Conservation (phyloP, 2,797 vertebrate genomes). For the Rachycentron canadum region DNA sequence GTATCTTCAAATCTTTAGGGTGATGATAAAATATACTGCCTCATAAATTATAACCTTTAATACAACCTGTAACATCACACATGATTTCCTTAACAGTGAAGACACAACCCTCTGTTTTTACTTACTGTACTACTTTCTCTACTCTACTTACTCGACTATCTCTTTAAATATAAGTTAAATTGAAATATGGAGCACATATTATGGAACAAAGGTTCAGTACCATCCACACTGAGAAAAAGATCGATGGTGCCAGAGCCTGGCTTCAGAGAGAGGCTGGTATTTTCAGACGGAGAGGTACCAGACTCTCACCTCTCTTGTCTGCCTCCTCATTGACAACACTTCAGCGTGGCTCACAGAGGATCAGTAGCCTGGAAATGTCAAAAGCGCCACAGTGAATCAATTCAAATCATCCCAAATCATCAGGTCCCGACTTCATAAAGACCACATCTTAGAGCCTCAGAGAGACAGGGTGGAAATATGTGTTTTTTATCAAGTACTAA, state of each 20-base stretch:
- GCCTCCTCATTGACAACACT: constrained; percentile 56
- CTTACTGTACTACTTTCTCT: background rate
- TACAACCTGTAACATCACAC: constrained; percentile 25
- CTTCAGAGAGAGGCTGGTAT: constrained; percentile 37
- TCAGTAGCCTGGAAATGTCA: constrained; percentile 73
- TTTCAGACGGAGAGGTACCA: constrained; percentile 33
- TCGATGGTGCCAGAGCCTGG: constrained; percentile 27
- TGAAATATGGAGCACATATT: constrained; percentile 23
- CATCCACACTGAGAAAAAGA: constrained; percentile 37
- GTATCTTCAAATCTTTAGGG: constrained; percentile 61
- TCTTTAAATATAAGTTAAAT: constrained; percentile 11
- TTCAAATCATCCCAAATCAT: constrained; percentile 66
- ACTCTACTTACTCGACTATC: background rate
- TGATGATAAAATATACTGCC: constrained; percentile 51
- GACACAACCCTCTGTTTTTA: background rate
- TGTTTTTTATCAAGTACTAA: background rate
- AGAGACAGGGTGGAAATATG: constrained; percentile 6
- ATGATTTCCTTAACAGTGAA: background rate
- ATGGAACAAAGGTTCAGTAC: background rate
- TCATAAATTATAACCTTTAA: constrained; percentile 44
- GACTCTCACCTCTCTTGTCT: constrained; percentile 39
- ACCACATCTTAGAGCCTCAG: constrained; percentile 41
- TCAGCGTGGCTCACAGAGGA: constrained; percentile 56
- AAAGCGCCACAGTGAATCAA: constrained; percentile 63
- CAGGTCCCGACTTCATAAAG: constrained; percentile 62